These are phyloP conservation scores for Gymnodraco acuticeps DNA, from an alignment of 2,797 vertebrate species.

Conservation along the genomic window DNA sequence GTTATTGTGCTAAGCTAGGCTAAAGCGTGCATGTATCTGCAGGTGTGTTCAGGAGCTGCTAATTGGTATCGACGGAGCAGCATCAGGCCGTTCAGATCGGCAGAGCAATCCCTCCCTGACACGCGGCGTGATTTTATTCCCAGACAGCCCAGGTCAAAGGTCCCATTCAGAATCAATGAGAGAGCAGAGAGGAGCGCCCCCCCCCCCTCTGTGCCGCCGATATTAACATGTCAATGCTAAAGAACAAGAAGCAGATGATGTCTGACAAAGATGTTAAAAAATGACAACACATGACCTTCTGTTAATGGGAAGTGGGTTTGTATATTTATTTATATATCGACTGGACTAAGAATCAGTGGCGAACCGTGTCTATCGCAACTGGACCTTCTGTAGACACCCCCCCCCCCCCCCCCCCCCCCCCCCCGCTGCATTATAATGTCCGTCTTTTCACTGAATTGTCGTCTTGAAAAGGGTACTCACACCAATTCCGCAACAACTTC, in stretches of 20 bases:
- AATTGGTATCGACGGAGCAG: constrained; percentile 70
- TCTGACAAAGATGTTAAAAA: background rate
- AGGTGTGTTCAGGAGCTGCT: constrained; percentile 57
- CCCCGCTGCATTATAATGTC: no score
- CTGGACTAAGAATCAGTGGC: no score
- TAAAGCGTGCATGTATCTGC: constrained; percentile 13
- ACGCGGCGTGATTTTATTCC: constrained; percentile 61
- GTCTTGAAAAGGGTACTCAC: no score
- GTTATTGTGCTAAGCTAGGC: constrained; percentile 12
- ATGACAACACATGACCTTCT: background rate
- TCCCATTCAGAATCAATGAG: constrained; percentile 62
- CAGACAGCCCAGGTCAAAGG: constrained; percentile 60
- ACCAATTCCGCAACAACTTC: no score
- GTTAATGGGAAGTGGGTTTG: background rate
- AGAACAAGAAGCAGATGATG: no score
- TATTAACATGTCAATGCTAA: constrained; percentile 41
- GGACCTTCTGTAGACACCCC: no score
- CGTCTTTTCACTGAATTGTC: no score
- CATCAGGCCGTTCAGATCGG: constrained; percentile 60
- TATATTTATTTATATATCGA: background rate
- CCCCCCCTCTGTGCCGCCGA: constrained; percentile 9
- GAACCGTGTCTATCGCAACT: no score
- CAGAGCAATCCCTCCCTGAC: constrained; percentile 64
- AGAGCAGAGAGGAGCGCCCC: constrained; percentile 28
- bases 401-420: no score